Conservation (phyloP, 2,888 invertebrate species). For the Cyclophora punctaria region DNA sequence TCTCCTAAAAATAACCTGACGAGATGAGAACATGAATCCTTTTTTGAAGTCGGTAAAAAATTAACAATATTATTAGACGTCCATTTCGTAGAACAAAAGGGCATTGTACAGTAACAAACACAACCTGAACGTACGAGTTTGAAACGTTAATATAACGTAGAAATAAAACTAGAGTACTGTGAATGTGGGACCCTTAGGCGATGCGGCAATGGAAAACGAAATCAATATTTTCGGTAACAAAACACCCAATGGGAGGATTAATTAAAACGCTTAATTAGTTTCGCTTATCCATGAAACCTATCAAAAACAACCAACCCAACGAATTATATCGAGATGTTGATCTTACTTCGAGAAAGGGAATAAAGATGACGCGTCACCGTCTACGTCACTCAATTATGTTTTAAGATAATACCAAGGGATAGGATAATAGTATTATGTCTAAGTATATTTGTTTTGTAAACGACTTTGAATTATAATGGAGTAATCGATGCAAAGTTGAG, state of each 20-base stretch:
- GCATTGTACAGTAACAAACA: too few relatives aligned
- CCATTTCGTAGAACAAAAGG: too few relatives aligned
- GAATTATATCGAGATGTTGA: conserved; percentile 44
- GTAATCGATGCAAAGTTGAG: conserved; percentile 5
- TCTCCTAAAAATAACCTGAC: too few relatives aligned
- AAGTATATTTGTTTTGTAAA: background rate
- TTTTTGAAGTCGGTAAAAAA: too few relatives aligned
- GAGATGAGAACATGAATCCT: too few relatives aligned
- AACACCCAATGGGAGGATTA: conserved; percentile 62
- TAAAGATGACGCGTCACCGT: conserved; percentile 5
- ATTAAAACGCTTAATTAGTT: conserved; percentile 71
- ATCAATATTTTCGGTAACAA: conserved; percentile 64
- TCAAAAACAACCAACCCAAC: conserved; percentile 56
- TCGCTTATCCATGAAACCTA: conserved; percentile 64
- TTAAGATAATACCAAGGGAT: background rate
- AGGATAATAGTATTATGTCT: too few relatives aligned
- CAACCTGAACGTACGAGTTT: too few relatives aligned
- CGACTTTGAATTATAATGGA: conserved; percentile 5
- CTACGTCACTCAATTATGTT: background rate
- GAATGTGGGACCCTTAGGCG: conserved; percentile 31
- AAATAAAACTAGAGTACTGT: conserved; percentile 22
- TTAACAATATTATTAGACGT: too few relatives aligned
- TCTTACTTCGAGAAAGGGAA: conserved; percentile 17
- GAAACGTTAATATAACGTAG: conserved; percentile 4
- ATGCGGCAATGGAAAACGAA: conserved; percentile 36